Percentiles rank a stretch among this genome's conserved stretches.
Evolutionary conservation across 2,888 invertebrate species (phyloP).

Genomic region (Zygothrica quintamaculata): DNA sequence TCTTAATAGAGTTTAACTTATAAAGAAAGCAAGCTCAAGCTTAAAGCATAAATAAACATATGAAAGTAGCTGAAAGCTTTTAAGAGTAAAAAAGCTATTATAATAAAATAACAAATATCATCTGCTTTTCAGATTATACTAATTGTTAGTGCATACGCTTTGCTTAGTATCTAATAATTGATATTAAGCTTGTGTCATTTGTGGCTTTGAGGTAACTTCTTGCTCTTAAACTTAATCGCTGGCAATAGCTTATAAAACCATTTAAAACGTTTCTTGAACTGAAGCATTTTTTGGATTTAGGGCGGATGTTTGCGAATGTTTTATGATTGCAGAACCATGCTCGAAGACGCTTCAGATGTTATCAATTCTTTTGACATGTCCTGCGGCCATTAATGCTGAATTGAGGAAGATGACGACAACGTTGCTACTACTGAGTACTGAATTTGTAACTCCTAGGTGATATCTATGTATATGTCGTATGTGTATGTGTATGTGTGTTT

Average conservation of each 20-base stretch:
- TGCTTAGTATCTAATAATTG: neutral
- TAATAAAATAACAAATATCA: no score
- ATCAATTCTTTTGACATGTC: conserved; percentile 80
- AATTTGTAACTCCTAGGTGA: neutral
- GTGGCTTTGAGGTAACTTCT: conserved; percentile 25
- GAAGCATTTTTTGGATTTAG: conserved; percentile 18
- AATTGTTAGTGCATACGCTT: no score
- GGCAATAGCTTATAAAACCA: conserved; percentile 56
- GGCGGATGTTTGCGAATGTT: conserved; percentile 46
- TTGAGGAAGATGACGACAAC: conserved; percentile 39
- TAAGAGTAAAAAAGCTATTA: no score
- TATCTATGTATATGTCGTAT: no score
- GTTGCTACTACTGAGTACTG: conserved; percentile 23
- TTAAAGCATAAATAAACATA: no score
- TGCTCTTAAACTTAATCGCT: conserved; percentile 69
- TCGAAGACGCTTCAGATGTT: conserved; percentile 71
- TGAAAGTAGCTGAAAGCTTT: no score
- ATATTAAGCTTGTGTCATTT: conserved; percentile 24
- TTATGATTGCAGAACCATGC: conserved; percentile 68
- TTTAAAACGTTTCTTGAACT: conserved; percentile 57
- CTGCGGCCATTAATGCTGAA: conserved; percentile 73
- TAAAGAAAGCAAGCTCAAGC: no score
- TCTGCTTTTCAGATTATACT: no score
- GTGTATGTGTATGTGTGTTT: no score
- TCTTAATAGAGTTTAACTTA: no score